Evolutionary conservation across 2,797 vertebrate genomes (phyloP), one percentile per base, ranked within the genome.

Genomic region (Chaetophractus vellerosus): DNA sequence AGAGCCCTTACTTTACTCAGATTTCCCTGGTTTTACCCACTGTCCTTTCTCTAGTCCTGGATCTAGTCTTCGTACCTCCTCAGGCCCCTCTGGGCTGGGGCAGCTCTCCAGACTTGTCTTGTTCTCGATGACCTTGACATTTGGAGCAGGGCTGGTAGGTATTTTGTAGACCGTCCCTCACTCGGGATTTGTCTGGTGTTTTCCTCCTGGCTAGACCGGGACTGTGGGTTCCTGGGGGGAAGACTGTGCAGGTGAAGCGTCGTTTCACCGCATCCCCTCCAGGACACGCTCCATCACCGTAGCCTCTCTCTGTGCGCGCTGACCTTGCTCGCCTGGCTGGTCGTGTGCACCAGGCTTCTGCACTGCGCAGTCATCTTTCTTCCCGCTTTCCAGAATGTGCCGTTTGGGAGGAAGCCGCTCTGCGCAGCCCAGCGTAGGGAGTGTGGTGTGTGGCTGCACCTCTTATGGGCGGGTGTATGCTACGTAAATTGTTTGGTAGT

Each of bases 241-340:
- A 55, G 57, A 36, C 7, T 11, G 1, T 38, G 3, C 21, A 38
- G 57, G 15, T 21, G 1, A n/a, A 8, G 24, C 1, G 24, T 8
- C 7, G 1, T 28, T 24, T 8, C 2, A 0, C n/a, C 28, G 1
- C 18, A 0, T 8, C 7, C 0, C 0, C 12, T 9, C 10, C 0
- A 5, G 19, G 68, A 19, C 11, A 0, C 24, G 3, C 10, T 4
- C 36, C 45, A 21, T 28, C 41, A 18, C 1, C 5, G 5, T 1
- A 50, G 36, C 52, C 38, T 10, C 0, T 5, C 68, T 5, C 80
- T 15, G 26, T 15, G 7, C 28, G 2, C 0, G 0, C 4, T 31
- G 75, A 71, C 94, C 71, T 38, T 0, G 5, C 9, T 24, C 31
- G 1, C 48, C 33, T 4, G 78, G 64, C 68, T 19, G 2, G 75